These are phyloP conservation scores for Aythya baeri DNA, from an alignment of 2,113 vertebrate species.

Conservation along the genomic window DNA sequence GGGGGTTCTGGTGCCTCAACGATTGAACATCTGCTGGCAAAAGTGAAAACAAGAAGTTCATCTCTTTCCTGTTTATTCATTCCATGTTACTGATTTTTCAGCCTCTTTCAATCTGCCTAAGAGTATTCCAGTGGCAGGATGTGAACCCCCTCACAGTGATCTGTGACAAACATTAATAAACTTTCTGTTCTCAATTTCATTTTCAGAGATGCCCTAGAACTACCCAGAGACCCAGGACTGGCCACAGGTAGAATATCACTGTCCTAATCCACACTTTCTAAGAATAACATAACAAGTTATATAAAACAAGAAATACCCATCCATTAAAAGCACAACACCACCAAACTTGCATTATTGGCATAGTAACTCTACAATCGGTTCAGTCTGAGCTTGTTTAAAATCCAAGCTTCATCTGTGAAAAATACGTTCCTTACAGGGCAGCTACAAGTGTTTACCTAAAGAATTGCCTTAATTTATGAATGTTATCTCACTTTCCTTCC, in stretches of 20 bases:
- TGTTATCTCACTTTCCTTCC: neutral
- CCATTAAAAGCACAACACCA: neutral
- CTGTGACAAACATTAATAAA: neutral
- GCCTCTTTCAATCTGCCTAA: neutral
- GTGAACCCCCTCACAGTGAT: neutral
- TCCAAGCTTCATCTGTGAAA: neutral
- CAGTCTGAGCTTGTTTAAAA: neutral
- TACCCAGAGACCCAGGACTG: neutral
- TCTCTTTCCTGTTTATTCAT: neutral
- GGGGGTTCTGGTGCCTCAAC: neutral
- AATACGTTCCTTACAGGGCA: neutral
- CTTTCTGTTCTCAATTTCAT: neutral
- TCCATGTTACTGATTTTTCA: neutral
- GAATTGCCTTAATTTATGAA: neutral
- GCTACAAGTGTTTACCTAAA: neutral
- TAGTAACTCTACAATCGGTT: neutral
- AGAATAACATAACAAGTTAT: neutral
- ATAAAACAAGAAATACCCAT: neutral
- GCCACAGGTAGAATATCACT: neutral
- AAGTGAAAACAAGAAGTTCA: neutral
- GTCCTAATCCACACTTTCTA: neutral
- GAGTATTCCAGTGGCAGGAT: neutral
- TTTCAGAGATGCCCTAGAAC: neutral
- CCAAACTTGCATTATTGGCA: neutral
- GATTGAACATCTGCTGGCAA: slow-evolving; percentile 35